A percentile compares a stretch with the other conserved stretches of the same genome.
These are phyloP conservation scores for Hemitrygon akajei DNA, from an alignment of 2,797 vertebrate genomes.

Conservation along the genomic window DNA sequence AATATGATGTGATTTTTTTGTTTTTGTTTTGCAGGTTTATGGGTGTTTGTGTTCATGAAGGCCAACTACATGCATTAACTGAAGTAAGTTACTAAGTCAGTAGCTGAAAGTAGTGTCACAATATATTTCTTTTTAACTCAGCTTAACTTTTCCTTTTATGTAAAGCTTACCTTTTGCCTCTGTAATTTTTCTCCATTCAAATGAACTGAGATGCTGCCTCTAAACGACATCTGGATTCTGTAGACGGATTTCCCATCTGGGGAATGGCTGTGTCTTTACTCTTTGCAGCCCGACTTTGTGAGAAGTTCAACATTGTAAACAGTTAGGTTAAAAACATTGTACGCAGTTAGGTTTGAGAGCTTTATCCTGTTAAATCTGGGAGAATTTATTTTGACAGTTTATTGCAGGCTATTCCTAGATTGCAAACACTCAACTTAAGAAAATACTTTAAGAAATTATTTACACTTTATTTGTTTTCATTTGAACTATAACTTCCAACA, in stretches of 20 bases:
- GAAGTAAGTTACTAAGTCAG: slow-evolving; percentile 69
- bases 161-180: background rate
- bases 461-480: no score
- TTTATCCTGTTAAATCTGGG: no score
- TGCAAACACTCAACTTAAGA: no score
- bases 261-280: background rate
- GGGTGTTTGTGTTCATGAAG: slow-evolving; percentile 95
- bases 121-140: background rate
- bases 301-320: no score
- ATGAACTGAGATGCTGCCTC: no score
- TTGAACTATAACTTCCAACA: no score
- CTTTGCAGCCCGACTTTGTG: background rate
- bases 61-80: slow-evolving; percentile 91
- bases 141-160: no score
- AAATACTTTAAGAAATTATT: no score
- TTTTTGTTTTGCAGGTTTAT: slow-evolving; percentile 78
- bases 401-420: no score
- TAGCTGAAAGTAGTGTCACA: background rate
- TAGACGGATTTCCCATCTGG: background rate
- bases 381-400: no score
- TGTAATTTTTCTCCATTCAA: no score
- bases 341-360: background rate
- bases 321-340: background rate
- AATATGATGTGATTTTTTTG: slow-evolving; percentile 29
- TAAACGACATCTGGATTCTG: no score